phyloP scores from a whole-genome alignment of 2,113 vertebrate genomes.

The Pterocles burchelli region DNA sequence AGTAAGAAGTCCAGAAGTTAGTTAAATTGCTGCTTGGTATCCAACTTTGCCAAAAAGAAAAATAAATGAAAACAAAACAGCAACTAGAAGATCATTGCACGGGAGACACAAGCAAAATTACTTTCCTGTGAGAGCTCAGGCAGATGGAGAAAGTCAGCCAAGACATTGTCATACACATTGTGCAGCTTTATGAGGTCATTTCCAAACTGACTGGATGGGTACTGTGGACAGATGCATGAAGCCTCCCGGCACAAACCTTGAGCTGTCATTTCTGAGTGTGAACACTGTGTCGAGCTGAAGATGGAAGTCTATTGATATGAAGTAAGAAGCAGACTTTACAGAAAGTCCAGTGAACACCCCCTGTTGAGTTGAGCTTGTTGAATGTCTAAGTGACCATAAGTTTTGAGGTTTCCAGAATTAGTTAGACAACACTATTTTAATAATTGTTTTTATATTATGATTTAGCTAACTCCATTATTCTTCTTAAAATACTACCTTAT shows the following conservation, averaged over 20 bases:
- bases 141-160: background rate
- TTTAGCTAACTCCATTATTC: background rate
- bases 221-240: background rate
- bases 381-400: background rate
- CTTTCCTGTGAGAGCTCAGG: background rate
- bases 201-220: background rate
- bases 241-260: background rate
- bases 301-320: background rate
- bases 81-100: no score
- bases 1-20: background rate
- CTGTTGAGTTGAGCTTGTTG: background rate
- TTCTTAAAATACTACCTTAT: background rate
- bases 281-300: background rate
- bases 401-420: background rate
- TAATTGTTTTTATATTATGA: background rate
- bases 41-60: background rate
- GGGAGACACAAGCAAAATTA: background rate
- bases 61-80: accelerated
- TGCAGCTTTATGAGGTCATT: background rate
- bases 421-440: background rate
- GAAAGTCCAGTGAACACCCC: background rate
- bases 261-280: background rate
- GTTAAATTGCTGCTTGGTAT: background rate
- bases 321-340: background rate
- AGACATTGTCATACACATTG: background rate